A percentile compares a stretch with the other conserved stretches of the same genome.
Evolutionary conservation across 1,140 invertebrate species (phyloP).

Genomic region (Apis laboriosa): DNA sequence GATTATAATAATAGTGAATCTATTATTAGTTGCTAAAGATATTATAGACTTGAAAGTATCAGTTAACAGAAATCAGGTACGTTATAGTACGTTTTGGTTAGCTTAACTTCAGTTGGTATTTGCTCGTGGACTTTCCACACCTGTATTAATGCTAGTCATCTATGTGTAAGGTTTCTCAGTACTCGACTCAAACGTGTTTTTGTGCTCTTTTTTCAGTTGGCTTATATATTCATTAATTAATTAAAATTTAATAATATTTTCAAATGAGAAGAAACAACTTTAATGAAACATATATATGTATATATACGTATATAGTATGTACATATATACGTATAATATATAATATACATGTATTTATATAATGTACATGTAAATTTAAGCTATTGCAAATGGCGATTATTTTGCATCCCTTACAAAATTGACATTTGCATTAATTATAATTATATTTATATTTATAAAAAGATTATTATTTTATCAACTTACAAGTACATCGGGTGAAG

Average conservation of each 20-base stretch:
- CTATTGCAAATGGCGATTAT: slow-evolving; percentile 52
- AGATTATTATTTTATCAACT: not conserved
- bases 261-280: not conserved
- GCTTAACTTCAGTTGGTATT: not conserved
- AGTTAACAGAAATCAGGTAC: slow-evolving; percentile 31
- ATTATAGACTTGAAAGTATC: not conserved
- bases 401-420: slow-evolving; percentile 29
- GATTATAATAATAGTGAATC: slow-evolving; percentile 9
- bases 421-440: slow-evolving; percentile 5
- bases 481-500: not conserved
- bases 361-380: slow-evolving; percentile 13
- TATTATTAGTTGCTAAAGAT: slow-evolving; percentile 13
- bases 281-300: not conserved
- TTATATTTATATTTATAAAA: not conserved
- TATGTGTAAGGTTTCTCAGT: slow-evolving; percentile 26
- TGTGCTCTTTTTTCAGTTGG: not conserved
- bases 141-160: slow-evolving; percentile 48
- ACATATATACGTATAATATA: not conserved
- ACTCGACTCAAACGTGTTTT: slow-evolving; percentile 2
- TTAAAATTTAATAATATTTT: not conserved
- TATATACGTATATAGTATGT: not conserved
- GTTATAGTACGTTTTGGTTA: not conserved
- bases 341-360: slow-evolving; percentile 1
- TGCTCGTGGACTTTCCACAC: slow-evolving; percentile 12
- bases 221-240: not conserved